A percentile compares a stretch with the other conserved stretches of the same genome.
Conservation (phyloP, 2,113 vertebrate species). For the Fukomys damarensis region DNA sequence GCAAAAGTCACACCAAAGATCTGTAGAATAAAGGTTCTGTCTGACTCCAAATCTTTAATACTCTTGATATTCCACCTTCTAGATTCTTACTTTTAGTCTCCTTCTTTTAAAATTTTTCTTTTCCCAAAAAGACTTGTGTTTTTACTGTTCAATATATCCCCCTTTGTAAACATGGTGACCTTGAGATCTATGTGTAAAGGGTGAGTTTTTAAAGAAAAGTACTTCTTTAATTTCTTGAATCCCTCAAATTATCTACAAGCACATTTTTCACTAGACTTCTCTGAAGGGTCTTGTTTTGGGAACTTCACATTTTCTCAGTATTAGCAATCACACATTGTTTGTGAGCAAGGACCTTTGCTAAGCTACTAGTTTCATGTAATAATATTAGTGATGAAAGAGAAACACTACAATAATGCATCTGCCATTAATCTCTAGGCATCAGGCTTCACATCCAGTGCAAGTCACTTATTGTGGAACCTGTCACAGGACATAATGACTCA, state of each 20-base stretch:
- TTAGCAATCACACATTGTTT: neutral
- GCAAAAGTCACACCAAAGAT: neutral
- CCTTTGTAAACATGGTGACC: neutral
- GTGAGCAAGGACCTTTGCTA: neutral
- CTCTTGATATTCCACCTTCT: neutral
- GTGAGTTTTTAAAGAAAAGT: neutral
- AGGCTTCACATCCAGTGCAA: neutral
- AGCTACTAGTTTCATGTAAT: neutral
- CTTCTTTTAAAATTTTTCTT: neutral
- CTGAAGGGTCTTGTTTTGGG: neutral
- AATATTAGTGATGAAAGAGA: neutral
- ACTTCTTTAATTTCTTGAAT: constrained; percentile 28
- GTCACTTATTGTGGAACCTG: neutral
- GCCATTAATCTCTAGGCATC: neutral
- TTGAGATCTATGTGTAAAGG: neutral
- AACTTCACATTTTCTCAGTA: neutral
- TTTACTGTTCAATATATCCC: neutral
- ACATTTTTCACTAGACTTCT: neutral
- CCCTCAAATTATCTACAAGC: neutral
- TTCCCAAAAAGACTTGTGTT: neutral
- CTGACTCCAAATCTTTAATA: neutral
- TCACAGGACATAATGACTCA: constrained; percentile 19
- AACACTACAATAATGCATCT: neutral
- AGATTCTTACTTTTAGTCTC: neutral
- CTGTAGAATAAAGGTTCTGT: neutral